A percentile compares a stretch with the other conserved stretches of the same genome.
Conservation (phyloP, 2,113 vertebrate species). For the Equus przewalskii region DNA sequence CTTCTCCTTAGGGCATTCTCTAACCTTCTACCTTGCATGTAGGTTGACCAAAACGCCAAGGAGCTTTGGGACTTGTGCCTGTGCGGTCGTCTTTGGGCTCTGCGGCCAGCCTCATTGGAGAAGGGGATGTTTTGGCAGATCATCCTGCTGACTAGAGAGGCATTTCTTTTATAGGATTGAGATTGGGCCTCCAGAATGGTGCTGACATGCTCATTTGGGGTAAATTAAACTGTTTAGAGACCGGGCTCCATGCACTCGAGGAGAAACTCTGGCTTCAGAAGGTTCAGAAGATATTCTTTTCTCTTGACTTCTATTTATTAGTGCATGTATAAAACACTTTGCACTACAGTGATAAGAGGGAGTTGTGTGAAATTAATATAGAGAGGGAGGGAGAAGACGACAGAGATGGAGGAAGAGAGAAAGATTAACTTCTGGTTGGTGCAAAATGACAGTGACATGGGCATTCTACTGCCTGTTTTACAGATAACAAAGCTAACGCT, state of each 20-base stretch:
- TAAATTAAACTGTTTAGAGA: neutral
- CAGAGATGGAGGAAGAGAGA: neutral
- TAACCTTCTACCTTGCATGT: neutral
- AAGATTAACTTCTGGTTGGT: neutral
- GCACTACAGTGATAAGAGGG: neutral
- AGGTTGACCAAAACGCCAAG: neutral
- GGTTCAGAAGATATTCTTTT: neutral
- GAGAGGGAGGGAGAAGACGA: neutral
- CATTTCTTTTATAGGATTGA: neutral
- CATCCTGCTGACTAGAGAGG: rapidly evolving
- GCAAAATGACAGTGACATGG: neutral
- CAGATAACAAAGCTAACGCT: neutral
- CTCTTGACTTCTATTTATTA: neutral
- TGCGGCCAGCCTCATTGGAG: neutral
- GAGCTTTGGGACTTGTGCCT: neutral
- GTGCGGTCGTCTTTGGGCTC: neutral
- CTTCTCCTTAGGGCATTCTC: neutral
- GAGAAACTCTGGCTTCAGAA: neutral
- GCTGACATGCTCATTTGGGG: neutral
- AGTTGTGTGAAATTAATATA: neutral
- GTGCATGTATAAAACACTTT: neutral
- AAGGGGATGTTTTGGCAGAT: neutral
- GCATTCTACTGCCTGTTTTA: too few species aligned
- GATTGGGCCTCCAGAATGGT: neutral
- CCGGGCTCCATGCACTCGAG: neutral